Conservation (phyloP, 1,140 invertebrate genomes). For the Pogonus chalceus region DNA sequence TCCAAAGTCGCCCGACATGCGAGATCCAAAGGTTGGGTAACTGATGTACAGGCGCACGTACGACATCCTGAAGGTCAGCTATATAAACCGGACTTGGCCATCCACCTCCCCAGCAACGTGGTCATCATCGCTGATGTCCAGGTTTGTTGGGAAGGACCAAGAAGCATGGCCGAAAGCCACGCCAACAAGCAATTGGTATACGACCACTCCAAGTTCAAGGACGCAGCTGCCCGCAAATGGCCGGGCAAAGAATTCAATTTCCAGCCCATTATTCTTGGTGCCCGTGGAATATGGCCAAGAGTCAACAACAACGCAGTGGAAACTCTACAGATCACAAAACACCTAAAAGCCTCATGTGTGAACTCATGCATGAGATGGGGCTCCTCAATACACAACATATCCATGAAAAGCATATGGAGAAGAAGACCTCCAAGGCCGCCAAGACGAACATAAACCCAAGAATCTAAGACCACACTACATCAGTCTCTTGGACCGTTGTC, state of each 20-base stretch:
- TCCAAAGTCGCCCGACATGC: background rate
- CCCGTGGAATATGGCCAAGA: background rate
- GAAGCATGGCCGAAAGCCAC: background rate
- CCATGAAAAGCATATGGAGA: background rate
- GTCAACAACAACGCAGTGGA: background rate
- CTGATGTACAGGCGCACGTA: background rate
- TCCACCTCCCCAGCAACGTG: background rate
- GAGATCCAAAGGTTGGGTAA: background rate
- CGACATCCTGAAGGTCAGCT: background rate
- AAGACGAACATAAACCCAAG: background rate
- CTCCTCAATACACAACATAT: background rate
- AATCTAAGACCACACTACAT: background rate
- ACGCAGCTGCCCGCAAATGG: too few relatives aligned
- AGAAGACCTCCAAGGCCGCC: background rate
- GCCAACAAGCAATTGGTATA: too few relatives aligned
- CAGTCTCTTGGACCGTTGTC: background rate
- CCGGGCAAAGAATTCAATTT: background rate
- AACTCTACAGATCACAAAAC: background rate
- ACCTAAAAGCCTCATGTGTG: background rate
- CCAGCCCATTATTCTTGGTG: background rate
- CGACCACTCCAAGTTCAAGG: too few relatives aligned
- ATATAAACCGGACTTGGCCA: background rate
- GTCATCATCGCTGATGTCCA: slow-evolving; percentile 1
- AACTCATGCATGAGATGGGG: background rate
- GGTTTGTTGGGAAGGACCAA: slow-evolving; percentile 16